These are phyloP conservation scores for Zaprionus lineosus DNA, from an alignment of 2,888 invertebrate species.

Conservation along the genomic window DNA sequence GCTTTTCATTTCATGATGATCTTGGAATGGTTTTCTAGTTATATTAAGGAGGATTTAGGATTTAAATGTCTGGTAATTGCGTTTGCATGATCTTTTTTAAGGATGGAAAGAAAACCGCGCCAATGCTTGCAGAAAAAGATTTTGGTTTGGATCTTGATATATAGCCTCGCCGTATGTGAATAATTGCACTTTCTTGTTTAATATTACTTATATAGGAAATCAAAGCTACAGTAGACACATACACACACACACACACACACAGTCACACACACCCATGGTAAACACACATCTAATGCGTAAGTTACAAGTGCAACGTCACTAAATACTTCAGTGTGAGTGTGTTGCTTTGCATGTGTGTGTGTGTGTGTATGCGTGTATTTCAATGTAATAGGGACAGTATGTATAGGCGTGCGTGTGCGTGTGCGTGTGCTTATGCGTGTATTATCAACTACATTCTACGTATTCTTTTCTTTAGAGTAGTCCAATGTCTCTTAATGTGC, in stretches of 20 bases:
- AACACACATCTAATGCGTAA: too few species aligned
- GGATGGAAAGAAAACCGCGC: conserved; percentile 31
- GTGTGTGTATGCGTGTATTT: conserved; percentile 22
- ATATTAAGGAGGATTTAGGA: conserved; percentile 26
- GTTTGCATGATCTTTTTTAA: conserved; percentile 69
- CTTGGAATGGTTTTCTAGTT: conserved; percentile 58
- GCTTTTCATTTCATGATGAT: conserved; percentile 42
- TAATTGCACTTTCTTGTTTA: conserved; percentile 36
- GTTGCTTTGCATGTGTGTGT: conserved; percentile 21
- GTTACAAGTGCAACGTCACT: too few species aligned
- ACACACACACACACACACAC: conserved; percentile 12
- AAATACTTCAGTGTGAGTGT: too few species aligned
- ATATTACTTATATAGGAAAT: too few species aligned
- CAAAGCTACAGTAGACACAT: too few species aligned
- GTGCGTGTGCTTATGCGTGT: conserved; percentile 30
- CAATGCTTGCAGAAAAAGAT: conserved; percentile 16
- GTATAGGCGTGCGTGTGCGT: conserved; percentile 40
- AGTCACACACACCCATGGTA: conserved; percentile 19
- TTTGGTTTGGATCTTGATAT: conserved; percentile 12
- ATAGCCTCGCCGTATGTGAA: conserved; percentile 29
- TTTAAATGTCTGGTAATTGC: conserved; percentile 37
- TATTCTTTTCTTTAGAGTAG: conserved; percentile 86
- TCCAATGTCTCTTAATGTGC: conserved; percentile 96
- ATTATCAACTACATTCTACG: conserved; percentile 63
- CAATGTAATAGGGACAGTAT: conserved; percentile 18